Evolutionary conservation across 2,113 vertebrate species (phyloP).

Genomic region (Hylia prasina): DNA sequence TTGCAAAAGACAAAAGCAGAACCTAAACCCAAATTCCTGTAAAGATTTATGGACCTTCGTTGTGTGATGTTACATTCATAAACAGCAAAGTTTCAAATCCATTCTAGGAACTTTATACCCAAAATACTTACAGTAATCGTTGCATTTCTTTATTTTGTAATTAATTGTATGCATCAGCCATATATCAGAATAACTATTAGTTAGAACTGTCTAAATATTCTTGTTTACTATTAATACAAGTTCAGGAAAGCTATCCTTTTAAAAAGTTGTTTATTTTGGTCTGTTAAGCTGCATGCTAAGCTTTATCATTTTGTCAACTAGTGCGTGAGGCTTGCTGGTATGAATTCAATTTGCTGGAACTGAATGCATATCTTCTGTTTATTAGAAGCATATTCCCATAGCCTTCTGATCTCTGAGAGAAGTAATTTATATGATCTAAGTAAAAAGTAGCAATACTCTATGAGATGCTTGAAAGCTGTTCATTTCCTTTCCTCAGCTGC

Average conservation of each 20-base stretch:
- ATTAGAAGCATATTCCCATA: slow-evolving; percentile 1
- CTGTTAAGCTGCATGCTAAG: not conserved
- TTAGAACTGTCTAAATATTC: not conserved
- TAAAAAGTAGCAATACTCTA: not conserved
- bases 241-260: not conserved
- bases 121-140: not conserved
- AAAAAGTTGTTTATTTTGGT: not conserved
- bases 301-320: not conserved
- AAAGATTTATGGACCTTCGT: not conserved
- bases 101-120: not conserved
- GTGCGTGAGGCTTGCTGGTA: not conserved
- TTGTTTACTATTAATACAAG: not conserved
- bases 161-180: not conserved
- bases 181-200: not conserved
- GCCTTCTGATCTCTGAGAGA: not conserved
- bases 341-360: slow-evolving; percentile 16
- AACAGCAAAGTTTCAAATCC: not conserved
- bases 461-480: not conserved
- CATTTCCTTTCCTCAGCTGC: not conserved
- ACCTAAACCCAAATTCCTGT: not conserved
- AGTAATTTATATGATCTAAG: not conserved
- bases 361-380: not conserved
- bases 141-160: not conserved
- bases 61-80: not conserved
- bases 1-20: not conserved